Evolutionary conservation across 2,797 vertebrate species (phyloP).

Genomic region (Notolepis coatsorum): DNA sequence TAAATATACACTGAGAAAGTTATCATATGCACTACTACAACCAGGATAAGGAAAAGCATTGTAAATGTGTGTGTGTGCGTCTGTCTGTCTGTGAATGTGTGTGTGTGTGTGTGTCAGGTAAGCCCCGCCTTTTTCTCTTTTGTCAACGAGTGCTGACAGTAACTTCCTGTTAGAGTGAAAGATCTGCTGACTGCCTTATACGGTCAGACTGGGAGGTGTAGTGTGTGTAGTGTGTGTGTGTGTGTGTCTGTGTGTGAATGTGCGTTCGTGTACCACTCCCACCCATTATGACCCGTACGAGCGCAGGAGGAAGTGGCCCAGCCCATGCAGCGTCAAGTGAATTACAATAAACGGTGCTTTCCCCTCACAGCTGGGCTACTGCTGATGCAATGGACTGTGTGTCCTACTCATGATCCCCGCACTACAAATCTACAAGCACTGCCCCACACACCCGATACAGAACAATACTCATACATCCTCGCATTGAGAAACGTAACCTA

Average conservation of each 20-base stretch:
- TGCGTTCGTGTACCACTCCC: conserved; percentile 34
- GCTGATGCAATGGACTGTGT: background rate
- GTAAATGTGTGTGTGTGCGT: conserved; percentile 1
- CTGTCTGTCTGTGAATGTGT: background rate
- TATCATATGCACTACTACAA: too few species aligned
- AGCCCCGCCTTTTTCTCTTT: conserved; percentile 12
- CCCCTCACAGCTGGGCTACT: conserved; percentile 3
- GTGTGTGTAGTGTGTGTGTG: conserved; percentile 7
- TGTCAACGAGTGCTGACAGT: conserved; percentile 42
- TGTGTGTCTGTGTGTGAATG: conserved; percentile 9
- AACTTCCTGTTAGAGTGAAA: conserved; percentile 68
- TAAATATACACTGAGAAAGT: too few species aligned
- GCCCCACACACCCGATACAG: conserved; percentile 17
- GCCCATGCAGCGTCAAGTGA: conserved; percentile 49
- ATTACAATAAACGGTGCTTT: conserved; percentile 12
- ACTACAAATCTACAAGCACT: conserved; percentile 8
- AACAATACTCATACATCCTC: conserved; percentile 8
- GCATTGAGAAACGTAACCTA: background rate
- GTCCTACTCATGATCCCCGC: background rate
- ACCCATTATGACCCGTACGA: conserved; percentile 49
- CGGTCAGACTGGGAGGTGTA: conserved; percentile 62
- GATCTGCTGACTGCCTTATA: conserved; percentile 67
- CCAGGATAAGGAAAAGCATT: background rate
- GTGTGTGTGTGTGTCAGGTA: conserved; percentile 1
- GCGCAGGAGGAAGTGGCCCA: conserved; percentile 63